Percentiles rank a stretch among this genome's conserved stretches.
Evolutionary conservation across 35 echinoderm and acorn worm genomes (phyloP).

Genomic region (Eucidaris tribuloides): DNA sequence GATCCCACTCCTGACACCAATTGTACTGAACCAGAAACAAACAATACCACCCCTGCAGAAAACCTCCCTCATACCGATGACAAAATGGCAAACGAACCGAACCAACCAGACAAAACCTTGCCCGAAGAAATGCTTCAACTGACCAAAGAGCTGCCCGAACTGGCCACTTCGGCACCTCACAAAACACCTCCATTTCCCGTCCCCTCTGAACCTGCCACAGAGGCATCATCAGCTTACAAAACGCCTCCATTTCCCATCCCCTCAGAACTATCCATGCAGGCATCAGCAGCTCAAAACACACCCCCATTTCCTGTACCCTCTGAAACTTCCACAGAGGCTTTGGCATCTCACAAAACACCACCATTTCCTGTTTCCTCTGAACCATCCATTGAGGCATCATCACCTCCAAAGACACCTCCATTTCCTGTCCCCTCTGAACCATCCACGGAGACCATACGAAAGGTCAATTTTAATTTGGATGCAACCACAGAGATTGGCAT

Average conservation of each 20-base stretch:
- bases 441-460: too few relatives aligned
- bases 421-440: too few relatives aligned
- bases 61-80: neutral
- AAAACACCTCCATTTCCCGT: constrained; percentile 3
- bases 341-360: too few relatives aligned
- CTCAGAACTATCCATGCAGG: too few relatives aligned
- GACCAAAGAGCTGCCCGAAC: neutral
- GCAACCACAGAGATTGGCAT: neutral
- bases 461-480: constrained; percentile 21
- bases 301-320: neutral
- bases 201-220: neutral
- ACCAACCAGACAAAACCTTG: neutral
- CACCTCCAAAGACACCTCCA: neutral
- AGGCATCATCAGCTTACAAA: too few relatives aligned
- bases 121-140: neutral
- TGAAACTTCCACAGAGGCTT: neutral
- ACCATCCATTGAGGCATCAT: too few relatives aligned
- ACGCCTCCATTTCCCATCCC: too few relatives aligned
- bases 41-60: neutral
- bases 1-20: constrained; percentile 22
- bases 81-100: neutral
- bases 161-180: neutral
- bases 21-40: neutral
- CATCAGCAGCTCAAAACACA: neutral
- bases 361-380: too few relatives aligned